A percentile compares a stretch with the other conserved stretches of the same genome.
Conservation (phyloP, 2,888 invertebrate species). For the Napeogenes sylphis region DNA sequence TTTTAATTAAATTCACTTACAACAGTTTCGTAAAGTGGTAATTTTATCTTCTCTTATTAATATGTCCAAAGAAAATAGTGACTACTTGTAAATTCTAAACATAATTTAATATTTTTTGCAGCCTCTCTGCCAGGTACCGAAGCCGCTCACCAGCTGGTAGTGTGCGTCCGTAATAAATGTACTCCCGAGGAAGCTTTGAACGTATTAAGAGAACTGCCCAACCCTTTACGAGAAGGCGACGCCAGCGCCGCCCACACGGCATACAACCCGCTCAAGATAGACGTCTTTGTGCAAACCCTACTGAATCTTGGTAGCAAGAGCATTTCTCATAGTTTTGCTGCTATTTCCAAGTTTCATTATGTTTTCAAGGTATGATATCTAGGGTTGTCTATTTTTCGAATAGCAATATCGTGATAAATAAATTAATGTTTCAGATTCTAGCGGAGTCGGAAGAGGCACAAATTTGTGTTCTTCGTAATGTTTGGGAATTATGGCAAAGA, state of each 20-base stretch:
- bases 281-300: constrained; percentile 97
- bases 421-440: constrained; percentile 78
- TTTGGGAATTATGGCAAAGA: constrained; percentile 96
- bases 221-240: constrained; percentile 86
- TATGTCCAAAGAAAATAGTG: too few species aligned
- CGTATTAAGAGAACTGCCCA: constrained; percentile 91
- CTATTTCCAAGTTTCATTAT: constrained; percentile 97
- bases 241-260: constrained; percentile 80
- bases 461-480: constrained; percentile 92
- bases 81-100: too few species aligned
- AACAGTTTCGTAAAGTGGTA: too few species aligned
- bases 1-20: too few species aligned
- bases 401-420: not conserved
- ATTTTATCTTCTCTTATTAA: too few species aligned
- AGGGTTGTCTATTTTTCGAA: not conserved
- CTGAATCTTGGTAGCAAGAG: constrained; percentile 97
- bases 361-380: constrained; percentile 85
- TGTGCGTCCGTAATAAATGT: constrained; percentile 92
- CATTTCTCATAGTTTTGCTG: constrained; percentile 98
- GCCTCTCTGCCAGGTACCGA: constrained; percentile 87
- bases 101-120: constrained; percentile 46
- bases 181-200: constrained; percentile 92
- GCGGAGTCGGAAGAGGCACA: constrained; percentile 97
- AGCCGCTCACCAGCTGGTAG: constrained; percentile 90
- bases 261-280: constrained; percentile 95